Conservation (phyloP, 2,888 invertebrate genomes). For the Magallana nippona region DNA sequence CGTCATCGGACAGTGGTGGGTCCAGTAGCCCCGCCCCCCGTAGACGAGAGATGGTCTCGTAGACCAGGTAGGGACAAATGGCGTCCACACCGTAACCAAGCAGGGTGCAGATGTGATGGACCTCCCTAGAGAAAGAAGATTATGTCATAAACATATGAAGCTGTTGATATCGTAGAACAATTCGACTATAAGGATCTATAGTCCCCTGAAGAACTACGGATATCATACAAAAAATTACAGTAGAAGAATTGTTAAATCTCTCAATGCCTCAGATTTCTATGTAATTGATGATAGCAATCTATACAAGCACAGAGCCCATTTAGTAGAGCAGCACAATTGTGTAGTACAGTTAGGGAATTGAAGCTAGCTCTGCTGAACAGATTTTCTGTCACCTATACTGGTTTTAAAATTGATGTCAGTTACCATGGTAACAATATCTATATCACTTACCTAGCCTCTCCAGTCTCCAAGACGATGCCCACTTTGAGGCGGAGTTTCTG, state of each 20-base stretch:
- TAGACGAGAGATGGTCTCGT: conserved; percentile 93
- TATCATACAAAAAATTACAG: too few relatives aligned
- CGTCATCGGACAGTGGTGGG: conserved; percentile 87
- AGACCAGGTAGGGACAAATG: conserved; percentile 97
- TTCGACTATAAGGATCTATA: too few relatives aligned
- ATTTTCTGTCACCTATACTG: neutral
- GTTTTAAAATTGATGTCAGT: neutral
- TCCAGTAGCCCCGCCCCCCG: conserved; percentile 92
- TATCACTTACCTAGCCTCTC: conserved; percentile 90
- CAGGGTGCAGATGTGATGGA: conserved; percentile 97
- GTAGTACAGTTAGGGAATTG: too few relatives aligned
- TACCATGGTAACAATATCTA: neutral
- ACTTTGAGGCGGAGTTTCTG: conserved; percentile 97
- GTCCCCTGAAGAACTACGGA: too few relatives aligned
- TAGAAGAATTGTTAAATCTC: too few relatives aligned
- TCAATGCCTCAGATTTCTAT: too few relatives aligned
- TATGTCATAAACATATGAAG: too few relatives aligned
- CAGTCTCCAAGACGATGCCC: conserved; percentile 96
- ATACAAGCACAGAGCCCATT: too few relatives aligned
- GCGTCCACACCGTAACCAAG: conserved; percentile 98
- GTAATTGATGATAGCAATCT: too few relatives aligned
- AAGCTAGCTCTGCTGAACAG: too few relatives aligned
- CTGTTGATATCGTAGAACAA: too few relatives aligned
- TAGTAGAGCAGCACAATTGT: too few relatives aligned
- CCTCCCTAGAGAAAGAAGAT: conserved; percentile 81